Evolutionary conservation across 2,888 invertebrate species (phyloP).

Genomic region (Lasioglossum oenotherae): DNA sequence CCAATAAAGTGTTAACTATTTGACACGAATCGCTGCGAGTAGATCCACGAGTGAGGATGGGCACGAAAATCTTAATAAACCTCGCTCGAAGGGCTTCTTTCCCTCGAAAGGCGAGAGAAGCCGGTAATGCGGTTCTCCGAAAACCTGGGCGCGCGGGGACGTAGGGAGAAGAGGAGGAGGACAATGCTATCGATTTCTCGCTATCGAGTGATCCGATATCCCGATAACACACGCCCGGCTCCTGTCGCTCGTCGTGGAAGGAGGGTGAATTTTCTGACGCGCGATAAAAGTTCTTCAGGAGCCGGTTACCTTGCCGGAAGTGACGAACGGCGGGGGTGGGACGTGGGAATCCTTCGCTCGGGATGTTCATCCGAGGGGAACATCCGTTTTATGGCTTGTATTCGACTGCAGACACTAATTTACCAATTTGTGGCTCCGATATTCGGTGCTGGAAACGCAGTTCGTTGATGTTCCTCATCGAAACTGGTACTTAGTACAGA

Average conservation of each 20-base stretch:
- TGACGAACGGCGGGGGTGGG: background rate
- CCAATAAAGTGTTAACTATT: background rate
- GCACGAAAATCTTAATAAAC: conserved; percentile 58
- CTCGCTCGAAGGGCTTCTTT: conserved; percentile 40
- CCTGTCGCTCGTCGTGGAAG: conserved; percentile 25
- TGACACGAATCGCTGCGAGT: conserved; percentile 13
- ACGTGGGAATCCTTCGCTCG: conserved; percentile 15
- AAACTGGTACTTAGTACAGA: background rate
- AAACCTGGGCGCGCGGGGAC: conserved; percentile 8
- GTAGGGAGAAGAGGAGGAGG: background rate
- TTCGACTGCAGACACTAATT: background rate
- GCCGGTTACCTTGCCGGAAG: conserved; percentile 27
- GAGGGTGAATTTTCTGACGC: conserved; percentile 60
- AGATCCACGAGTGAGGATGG: conserved; percentile 25
- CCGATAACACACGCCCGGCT: conserved; percentile 56
- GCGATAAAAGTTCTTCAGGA: conserved; percentile 60
- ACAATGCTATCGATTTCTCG: conserved; percentile 66
- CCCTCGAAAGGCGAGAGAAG: conserved; percentile 16
- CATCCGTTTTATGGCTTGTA: conserved; percentile 18
- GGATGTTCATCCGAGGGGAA: conserved; percentile 4
- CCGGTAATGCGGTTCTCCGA: conserved; percentile 52
- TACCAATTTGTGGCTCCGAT: background rate
- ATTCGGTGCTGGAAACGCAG: background rate
- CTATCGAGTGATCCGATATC: conserved; percentile 66
- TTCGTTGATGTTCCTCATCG: background rate